These are phyloP conservation scores for Malurus splendens DNA, from an alignment of 2,797 vertebrate species.

Conservation along the genomic window DNA sequence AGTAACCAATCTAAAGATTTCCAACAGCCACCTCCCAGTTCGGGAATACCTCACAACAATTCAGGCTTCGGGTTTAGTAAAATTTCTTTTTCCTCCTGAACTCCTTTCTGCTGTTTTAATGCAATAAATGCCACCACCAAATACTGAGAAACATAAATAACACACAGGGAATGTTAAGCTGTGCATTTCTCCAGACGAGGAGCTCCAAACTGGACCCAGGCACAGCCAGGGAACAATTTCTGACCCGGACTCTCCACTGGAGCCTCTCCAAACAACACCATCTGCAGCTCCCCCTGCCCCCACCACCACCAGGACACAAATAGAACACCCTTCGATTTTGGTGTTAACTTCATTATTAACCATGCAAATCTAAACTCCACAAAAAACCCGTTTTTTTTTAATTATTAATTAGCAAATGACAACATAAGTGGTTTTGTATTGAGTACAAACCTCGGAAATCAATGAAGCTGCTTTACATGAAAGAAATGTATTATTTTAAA, in stretches of 20 bases:
- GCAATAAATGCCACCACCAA: neutral
- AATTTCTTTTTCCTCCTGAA: neutral
- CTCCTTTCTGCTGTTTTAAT: neutral
- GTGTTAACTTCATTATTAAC: conserved; percentile 48
- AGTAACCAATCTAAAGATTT: neutral
- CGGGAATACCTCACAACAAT: neutral
- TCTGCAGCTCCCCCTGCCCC: neutral
- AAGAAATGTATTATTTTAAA: conserved; percentile 58
- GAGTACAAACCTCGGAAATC: conserved; percentile 69
- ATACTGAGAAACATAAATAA: neutral
- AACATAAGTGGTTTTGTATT: conserved; percentile 75
- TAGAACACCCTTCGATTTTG: conserved; percentile 58
- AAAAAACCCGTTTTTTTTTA: conserved; percentile 61
- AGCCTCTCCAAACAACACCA: neutral
- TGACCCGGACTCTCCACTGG: too few species aligned
- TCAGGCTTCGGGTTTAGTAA: neutral
- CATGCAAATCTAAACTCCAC: conserved; percentile 71
- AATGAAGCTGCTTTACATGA: conserved; percentile 63
- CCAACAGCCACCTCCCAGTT: neutral
- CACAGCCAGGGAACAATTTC: neutral
- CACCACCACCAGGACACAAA: neutral
- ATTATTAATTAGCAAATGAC: conserved; percentile 80
- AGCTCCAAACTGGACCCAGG: neutral
- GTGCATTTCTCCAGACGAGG: neutral
- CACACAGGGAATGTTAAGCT: neutral